Evolutionary conservation across 1,140 invertebrate genomes (phyloP), one percentile per base, ranked within the genome.

Genomic region (Lycorma delicatula): DNA sequence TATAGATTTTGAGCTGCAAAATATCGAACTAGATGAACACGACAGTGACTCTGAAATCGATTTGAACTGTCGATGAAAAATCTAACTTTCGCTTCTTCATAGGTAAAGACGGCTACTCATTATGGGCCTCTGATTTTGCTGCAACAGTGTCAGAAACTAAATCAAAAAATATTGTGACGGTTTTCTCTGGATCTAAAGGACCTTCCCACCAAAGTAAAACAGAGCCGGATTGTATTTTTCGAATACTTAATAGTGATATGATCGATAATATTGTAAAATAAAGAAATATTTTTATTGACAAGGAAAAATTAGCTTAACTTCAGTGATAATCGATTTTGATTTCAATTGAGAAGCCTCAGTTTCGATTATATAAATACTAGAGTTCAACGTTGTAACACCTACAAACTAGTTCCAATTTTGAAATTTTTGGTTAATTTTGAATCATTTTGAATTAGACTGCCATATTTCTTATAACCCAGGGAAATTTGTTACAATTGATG

Each of bases 221-320:
- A 22, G 26, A 26, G 48, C 22, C n/a, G 16, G 26, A 26, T 22
- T 26, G 22, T 50, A 22, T 50, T n/a, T 16, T 25, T 16, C 18
- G 20, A 44, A 44, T 44, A 44, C 18, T 44, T 44, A 20, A 16
- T 16, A 22, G 23, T n/a, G n/a, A n/a, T 7, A 44, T 44, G 41
- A 44, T 44, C 23, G 2, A 44, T 20, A 44, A 44, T 20, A 44
- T 38, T 44, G 41, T 44, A 44, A 22, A 44, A 44, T 44, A 44
- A 20, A 44, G 16, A 9, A 44, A 44, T 44, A 44, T 44, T 20
- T 44, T 44, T 44, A 44, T 44, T 44, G 18, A 16, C 18, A 44
- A 44, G 23, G 16, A 44, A 44, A 44, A 44, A 44, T 16, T 20
- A 20, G 41, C 1, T 22, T 44, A 44, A 44, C 41, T 44, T 44